Evolutionary conservation across 2,888 invertebrate species (phyloP), one percentile per base, ranked within the genome.

Genomic region (Patella pellucida): DNA sequence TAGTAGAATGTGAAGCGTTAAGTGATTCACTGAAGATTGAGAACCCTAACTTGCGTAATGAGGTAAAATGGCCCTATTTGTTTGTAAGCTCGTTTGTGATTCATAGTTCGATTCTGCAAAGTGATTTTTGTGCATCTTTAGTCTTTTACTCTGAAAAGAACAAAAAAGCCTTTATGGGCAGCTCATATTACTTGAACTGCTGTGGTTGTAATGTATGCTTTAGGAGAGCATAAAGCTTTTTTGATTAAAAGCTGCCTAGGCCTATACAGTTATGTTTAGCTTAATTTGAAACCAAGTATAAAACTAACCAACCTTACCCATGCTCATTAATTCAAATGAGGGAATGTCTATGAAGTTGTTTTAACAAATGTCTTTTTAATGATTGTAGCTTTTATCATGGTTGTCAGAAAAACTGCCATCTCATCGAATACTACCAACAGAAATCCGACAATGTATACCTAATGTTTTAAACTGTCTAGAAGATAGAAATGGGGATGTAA

Each of bases 401-500:
- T 91, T 98, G 70, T 93, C 95, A 0, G 95, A 95, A 78, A 95
- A 95, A 85, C 91, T 98, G 84, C 95, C 96, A 0, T 76, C 82
- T 67, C 85, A 85, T 77, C 90, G 89, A 78, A 87, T 85, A 76
- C 82, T 89, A 68, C 87, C 90, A 0, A 96, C 96, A 81, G 98
- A 98, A 91, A 91, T 98, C 1, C 90, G 93, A 0, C 91, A 94
- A 2, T 95, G 96, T 91, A 91, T 97, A 76, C 95, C 96, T 0
- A 92, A 94, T 82, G 91, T 98, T 74, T 96, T 94, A 91, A 93
- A 94, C 56, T 96, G 96, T 86, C 91, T 98, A 77, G 97, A 97
- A 89, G 98, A 98, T 92, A 94, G 98, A 75, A 96, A 95, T 88
- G 95, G 94, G 0, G 97, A 97, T 83, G 97, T 98, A 5, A 93